phyloP scores from a whole-genome alignment of 2,113 vertebrate species.

The Melospiza georgiana region DNA sequence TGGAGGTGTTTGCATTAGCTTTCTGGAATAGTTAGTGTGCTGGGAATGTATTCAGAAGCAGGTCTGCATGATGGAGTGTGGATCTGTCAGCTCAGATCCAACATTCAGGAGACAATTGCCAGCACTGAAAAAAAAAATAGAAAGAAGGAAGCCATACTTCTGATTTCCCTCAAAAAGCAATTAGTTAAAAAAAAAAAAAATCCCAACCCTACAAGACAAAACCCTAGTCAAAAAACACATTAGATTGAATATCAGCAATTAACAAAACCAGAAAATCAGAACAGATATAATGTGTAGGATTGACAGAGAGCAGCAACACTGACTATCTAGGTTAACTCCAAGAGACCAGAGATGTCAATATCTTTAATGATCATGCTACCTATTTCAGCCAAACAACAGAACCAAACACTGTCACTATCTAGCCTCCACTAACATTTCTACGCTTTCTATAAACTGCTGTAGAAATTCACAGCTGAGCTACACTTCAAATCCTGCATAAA shows the following conservation, averaged over 20 bases:
- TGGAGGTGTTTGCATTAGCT: background rate
- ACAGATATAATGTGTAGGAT: background rate
- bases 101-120: background rate
- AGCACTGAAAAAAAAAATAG: background rate
- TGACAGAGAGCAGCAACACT: background rate
- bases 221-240: accelerated
- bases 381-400: background rate
- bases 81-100: background rate
- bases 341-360: background rate
- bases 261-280: background rate
- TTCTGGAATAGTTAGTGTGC: background rate
- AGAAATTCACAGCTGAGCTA: background rate
- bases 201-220: background rate
- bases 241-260: background rate
- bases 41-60: background rate
- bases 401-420: background rate
- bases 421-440: background rate
- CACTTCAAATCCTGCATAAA: background rate
- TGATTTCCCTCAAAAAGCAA: background rate
- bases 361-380: background rate
- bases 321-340: background rate
- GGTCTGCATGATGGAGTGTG: background rate
- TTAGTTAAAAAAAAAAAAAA: background rate
- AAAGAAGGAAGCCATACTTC: background rate
- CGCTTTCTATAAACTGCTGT: background rate